Conservation (phyloP, 1,140 invertebrate species). For the Sinonovacula constricta region DNA sequence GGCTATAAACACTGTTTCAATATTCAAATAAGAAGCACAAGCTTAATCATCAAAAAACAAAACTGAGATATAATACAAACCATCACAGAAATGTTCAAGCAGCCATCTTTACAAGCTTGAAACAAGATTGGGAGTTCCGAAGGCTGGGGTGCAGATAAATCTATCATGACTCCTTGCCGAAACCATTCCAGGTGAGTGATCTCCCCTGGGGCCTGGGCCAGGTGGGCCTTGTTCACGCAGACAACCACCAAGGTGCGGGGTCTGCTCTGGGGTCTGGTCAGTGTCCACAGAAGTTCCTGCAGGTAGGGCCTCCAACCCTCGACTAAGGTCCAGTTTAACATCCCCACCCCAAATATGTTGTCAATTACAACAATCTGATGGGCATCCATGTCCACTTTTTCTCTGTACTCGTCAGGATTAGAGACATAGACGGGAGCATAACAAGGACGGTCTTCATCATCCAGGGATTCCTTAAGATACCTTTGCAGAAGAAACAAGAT, state of each 20-base stretch:
- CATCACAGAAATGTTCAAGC: too few relatives aligned
- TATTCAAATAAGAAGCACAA: too few relatives aligned
- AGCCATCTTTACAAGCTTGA: too few relatives aligned
- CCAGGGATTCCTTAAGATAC: not conserved
- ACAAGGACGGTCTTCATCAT: not conserved
- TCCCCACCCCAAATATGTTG: not conserved
- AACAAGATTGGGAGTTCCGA: too few relatives aligned
- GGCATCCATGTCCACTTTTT: not conserved
- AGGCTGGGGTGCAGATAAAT: too few relatives aligned
- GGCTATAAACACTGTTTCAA: too few relatives aligned
- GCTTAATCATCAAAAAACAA: too few relatives aligned
- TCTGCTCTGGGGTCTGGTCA: not conserved
- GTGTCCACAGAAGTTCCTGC: not conserved
- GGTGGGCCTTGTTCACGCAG: not conserved
- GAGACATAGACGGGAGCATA: not conserved
- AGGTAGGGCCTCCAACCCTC: not conserved
- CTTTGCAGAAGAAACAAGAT: too few relatives aligned
- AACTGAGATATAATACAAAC: too few relatives aligned
- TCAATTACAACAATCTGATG: not conserved
- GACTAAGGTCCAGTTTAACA: not conserved
- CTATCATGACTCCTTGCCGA: not conserved
- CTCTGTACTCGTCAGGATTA: not conserved
- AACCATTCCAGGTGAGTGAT: not conserved
- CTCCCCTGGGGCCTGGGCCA: not conserved
- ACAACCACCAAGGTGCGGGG: not conserved